Conservation (phyloP, 1,140 invertebrate species). For the Drosophila athabasca region DNA sequence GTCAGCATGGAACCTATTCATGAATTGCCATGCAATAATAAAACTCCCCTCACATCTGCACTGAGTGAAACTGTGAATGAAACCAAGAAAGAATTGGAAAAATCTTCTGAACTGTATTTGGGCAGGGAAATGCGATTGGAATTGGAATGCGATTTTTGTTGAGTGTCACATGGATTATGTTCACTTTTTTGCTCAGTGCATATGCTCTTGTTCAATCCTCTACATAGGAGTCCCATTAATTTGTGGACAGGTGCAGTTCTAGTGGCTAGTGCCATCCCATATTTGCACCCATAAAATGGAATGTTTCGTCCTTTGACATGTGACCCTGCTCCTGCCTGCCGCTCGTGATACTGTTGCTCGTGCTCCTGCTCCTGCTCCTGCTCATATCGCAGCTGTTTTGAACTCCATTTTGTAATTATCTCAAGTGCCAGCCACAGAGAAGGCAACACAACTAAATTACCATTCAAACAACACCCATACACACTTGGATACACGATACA, state of each 20-base stretch:
- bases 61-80: no score
- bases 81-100: neutral
- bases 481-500: neutral
- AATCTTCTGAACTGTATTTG: neutral
- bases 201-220: no score
- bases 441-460: conserved; percentile 30
- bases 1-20: conserved; percentile 5
- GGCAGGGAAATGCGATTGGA: no score
- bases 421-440: conserved; percentile 56
- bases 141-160: no score
- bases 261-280: neutral
- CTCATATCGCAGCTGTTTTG: conserved; percentile 24
- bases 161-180: no score
- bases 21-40: neutral
- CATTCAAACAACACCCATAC: conserved; percentile 15
- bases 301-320: conserved; percentile 30
- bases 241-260: conserved; percentile 1
- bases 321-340: conserved; percentile 16
- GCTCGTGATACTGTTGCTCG: neutral
- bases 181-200: no score
- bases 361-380: conserved; percentile 5
- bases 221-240: no score
- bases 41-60: no score
- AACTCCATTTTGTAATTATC: conserved; percentile 57
- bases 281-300: conserved; percentile 24